Evolutionary conservation across 2,113 vertebrate species (phyloP).

Genomic region (Hippocampus mohnikei): DNA sequence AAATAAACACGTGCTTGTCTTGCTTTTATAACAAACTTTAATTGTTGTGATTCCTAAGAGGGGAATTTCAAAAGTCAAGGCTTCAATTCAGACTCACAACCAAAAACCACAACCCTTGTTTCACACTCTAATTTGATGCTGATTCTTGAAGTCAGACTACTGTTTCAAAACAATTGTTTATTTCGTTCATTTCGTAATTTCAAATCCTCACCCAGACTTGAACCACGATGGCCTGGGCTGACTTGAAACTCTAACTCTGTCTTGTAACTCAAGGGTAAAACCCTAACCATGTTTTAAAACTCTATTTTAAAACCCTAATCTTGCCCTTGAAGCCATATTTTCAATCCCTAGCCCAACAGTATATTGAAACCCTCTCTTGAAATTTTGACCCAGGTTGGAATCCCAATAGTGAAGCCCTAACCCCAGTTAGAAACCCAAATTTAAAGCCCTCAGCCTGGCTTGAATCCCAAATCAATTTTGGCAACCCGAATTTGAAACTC

Average conservation of each 20-base stretch:
- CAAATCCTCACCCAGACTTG: neutral
- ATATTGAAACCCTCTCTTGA: neutral
- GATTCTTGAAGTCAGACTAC: too few species aligned
- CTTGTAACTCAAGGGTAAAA: neutral
- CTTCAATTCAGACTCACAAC: neutral
- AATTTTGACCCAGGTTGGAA: neutral
- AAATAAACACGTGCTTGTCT: neutral
- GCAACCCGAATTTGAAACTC: too few species aligned
- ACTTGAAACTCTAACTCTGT: neutral
- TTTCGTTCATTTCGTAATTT: too few species aligned
- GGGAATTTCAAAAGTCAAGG: neutral
- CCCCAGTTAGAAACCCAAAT: neutral
- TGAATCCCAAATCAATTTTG: neutral
- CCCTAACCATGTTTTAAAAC: neutral
- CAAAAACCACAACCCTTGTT: neutral
- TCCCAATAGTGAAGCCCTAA: neutral
- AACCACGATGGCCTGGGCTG: too few species aligned
- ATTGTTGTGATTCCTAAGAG: neutral
- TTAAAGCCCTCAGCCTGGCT: neutral
- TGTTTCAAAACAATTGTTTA: too few species aligned
- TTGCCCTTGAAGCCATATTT: too few species aligned
- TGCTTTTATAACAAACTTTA: neutral
- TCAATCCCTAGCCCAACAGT: too few species aligned
- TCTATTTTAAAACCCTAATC: neutral
- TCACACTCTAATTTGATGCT: too few species aligned